Conservation (phyloP, 2,797 vertebrate genomes). For the Catamblyrhynchus diadema region DNA sequence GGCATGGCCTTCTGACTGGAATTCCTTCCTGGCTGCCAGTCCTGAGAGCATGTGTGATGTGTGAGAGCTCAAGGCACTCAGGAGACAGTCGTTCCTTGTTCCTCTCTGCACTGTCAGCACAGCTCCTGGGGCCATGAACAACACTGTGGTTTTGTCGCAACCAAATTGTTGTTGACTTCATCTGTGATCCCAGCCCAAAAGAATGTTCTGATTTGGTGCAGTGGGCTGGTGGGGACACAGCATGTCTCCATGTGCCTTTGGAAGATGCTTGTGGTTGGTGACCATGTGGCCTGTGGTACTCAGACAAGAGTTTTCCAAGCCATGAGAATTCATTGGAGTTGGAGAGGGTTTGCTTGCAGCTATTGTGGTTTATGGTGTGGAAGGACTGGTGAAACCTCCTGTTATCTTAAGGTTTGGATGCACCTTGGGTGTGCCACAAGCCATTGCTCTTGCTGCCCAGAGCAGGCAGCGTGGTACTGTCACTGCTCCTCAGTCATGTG, state of each 20-base stretch:
- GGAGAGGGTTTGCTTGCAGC: background rate
- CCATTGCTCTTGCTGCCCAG: background rate
- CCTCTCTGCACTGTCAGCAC: conserved; percentile 1
- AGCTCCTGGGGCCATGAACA: background rate
- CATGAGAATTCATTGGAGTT: background rate
- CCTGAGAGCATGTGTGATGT: background rate
- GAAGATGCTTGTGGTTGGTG: conserved; percentile 29
- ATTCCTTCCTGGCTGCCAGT: background rate
- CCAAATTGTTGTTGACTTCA: background rate
- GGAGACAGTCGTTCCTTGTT: conserved; percentile 35
- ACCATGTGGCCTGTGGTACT: background rate
- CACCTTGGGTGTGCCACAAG: background rate
- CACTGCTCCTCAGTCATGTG: background rate
- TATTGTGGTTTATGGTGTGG: background rate
- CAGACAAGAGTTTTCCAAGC: background rate
- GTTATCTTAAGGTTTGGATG: background rate
- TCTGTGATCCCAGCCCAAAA: conserved; percentile 16
- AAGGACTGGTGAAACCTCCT: background rate
- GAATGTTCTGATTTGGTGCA: conserved; percentile 2
- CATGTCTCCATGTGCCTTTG: background rate
- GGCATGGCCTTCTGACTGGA: background rate
- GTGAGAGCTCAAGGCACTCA: background rate
- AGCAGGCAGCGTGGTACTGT: rapidly evolving
- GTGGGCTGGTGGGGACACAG: background rate
- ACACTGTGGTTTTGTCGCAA: background rate